Evolutionary conservation across 1,140 invertebrate species (phyloP).

Genomic region (Macrostomum lignano): DNA sequence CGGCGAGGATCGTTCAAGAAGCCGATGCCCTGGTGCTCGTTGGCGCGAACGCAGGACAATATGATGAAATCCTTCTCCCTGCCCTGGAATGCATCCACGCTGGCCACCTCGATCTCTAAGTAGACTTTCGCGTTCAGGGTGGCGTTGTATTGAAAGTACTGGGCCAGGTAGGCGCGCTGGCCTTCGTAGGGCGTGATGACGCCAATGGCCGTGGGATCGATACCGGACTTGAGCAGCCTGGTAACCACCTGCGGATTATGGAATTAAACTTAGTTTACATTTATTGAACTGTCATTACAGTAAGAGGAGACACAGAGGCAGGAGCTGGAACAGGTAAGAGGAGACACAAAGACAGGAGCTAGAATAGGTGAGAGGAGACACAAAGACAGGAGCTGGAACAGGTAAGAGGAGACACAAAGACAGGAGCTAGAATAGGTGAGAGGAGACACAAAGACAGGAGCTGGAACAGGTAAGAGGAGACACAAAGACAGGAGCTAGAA

Average conservation of each 20-base stretch:
- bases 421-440: too few relatives aligned
- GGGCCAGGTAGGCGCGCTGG: conserved; percentile 78
- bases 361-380: too few relatives aligned
- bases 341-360: too few relatives aligned
- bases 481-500: background rate
- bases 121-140: conserved; percentile 79
- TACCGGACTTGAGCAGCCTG: conserved; percentile 66
- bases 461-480: background rate
- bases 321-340: too few relatives aligned
- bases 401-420: too few relatives aligned
- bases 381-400: too few relatives aligned
- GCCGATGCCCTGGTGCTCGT: conserved; percentile 62
- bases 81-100: conserved; percentile 82
- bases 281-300: too few relatives aligned
- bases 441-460: background rate
- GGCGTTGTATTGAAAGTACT: conserved; percentile 96
- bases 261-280: background rate
- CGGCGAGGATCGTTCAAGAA: conserved; percentile 88
- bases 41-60: conserved; percentile 61
- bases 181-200: conserved; percentile 97
- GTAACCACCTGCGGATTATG: conserved; percentile 23
- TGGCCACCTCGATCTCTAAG: conserved; percentile 93
- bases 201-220: conserved; percentile 93
- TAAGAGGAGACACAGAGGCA: too few relatives aligned
- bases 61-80: conserved; percentile 89